phyloP scores from a whole-genome alignment of 2,113 vertebrate species.

The Gymnarchus niloticus region DNA sequence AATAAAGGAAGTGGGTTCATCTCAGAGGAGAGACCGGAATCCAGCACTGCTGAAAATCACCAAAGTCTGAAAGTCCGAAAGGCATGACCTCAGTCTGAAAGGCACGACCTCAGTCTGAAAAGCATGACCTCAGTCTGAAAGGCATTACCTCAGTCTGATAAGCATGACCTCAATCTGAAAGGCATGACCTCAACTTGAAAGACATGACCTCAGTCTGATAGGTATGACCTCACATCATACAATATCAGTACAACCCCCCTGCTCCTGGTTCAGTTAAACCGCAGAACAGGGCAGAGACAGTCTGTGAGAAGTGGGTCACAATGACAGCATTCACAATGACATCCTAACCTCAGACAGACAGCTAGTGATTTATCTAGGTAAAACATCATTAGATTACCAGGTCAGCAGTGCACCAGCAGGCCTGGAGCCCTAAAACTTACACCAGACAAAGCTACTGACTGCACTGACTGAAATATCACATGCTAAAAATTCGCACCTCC shows the following conservation, averaged over 20 bases:
- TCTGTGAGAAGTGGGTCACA: not conserved
- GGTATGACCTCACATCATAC: not conserved
- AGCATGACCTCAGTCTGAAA: not conserved
- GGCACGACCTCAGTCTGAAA: not conserved
- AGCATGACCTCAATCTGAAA: too few species aligned
- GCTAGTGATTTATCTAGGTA: not conserved
- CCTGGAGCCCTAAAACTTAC: not conserved
- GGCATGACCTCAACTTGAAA: too few species aligned
- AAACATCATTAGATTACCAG: constrained; percentile 12
- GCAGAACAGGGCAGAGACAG: not conserved
- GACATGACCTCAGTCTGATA: too few species aligned
- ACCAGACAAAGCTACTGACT: not conserved
- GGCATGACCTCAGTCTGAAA: not conserved
- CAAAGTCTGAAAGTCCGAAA: not conserved
- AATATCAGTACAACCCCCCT: not conserved
- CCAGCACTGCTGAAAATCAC: not conserved
- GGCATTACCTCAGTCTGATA: too few species aligned
- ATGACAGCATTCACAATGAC: not conserved
- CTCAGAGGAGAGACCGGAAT: not conserved
- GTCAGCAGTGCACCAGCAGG: not conserved
- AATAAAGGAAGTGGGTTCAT: not conserved
- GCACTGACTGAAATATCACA: not conserved
- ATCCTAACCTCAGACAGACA: not conserved
- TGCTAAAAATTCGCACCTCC: too few species aligned
- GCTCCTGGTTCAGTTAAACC: not conserved